Base-by-base conservation (phyloP, 2,113 vertebrate species). In the Sinocyclocheilus anshuiensis region DNA sequence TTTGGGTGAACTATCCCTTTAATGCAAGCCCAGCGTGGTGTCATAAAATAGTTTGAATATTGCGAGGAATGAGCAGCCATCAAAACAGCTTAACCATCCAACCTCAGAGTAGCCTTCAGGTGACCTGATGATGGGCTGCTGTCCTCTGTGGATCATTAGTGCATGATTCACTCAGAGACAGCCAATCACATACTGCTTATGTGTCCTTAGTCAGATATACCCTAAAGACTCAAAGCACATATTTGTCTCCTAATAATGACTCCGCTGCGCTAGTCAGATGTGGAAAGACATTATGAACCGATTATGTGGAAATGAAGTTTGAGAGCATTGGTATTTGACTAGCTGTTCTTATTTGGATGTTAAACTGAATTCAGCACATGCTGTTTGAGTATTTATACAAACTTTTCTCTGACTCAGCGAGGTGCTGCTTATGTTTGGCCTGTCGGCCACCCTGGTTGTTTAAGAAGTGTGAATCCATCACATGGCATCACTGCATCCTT, bases 401-500 rank as follows among this genome's bases (percentile, higher is more conserved):
- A 18, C 48, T 50, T 50, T 50, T 50, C 42, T 48, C 45, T 48
- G 11, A 12, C n/a, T 22, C 69, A 11, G 11, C n/a, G 29, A 83
- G 76, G 29, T 42, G 71, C 55, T 33, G 75, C 33, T 82, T 12
- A 67, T 48, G 61, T 81, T 81, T 48, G 79, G 79, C 55, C 77
- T 24, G 22, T 42, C 6, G 0, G 13, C 36, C 61, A 29, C 81
- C 50, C 71, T 48, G 42, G 20, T 16, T 80, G 69, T 61, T 57
- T 22, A 79, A 24, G 39, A 77, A 82, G 86, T 53, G 42, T 81
- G 55, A 72, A 61, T 79, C 76, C 10, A 48, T 75, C 84, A 81
- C 39, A 84, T 69, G 78, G 53, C 57, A 80, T 75, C 69, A 77
- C 67, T 33, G 76, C 22, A 71, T 81, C 48, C 81, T 86, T 42